Evolutionary conservation across 1,140 invertebrate genomes (phyloP).

Genomic region (Aphidius ervi): DNA sequence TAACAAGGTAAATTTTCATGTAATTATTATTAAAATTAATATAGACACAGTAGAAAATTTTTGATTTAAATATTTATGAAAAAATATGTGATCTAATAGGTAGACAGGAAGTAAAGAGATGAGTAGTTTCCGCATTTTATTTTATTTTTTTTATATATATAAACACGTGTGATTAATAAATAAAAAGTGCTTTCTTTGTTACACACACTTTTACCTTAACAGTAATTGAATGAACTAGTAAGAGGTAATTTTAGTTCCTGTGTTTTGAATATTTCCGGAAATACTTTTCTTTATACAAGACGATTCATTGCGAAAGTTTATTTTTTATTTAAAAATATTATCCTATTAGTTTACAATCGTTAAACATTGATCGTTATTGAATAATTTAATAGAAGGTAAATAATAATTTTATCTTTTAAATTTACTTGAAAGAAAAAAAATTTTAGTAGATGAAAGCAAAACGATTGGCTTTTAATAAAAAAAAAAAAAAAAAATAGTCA

Average conservation of each 20-base stretch:
- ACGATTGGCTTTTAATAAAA: no score
- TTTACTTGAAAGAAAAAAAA: no score
- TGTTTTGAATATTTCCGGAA: slow-evolving; percentile 22
- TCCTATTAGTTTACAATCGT: not conserved
- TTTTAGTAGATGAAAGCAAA: no score
- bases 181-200: not conserved
- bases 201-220: slow-evolving; percentile 15
- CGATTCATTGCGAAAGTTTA: slow-evolving; percentile 16
- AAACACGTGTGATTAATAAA: no score
- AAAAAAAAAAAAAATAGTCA: no score
- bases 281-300: slow-evolving; percentile 23
- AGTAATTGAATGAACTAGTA: not conserved
- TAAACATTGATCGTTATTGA: not conserved
- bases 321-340: no score
- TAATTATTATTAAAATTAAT: no score
- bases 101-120: slow-evolving; percentile 23
- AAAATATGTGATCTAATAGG: slow-evolving; percentile 9
- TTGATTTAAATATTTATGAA: no score
- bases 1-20: no score
- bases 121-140: slow-evolving; percentile 35
- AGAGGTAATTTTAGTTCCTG: slow-evolving; percentile 2
- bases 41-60: no score
- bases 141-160: slow-evolving; percentile 24
- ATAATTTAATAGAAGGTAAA: slow-evolving; percentile 9
- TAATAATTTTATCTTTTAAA: not conserved